A percentile compares a stretch with the other conserved stretches of the same genome.
These are phyloP conservation scores for Mechanitis messenoides DNA, from an alignment of 2,888 invertebrate species.

Conservation along the genomic window DNA sequence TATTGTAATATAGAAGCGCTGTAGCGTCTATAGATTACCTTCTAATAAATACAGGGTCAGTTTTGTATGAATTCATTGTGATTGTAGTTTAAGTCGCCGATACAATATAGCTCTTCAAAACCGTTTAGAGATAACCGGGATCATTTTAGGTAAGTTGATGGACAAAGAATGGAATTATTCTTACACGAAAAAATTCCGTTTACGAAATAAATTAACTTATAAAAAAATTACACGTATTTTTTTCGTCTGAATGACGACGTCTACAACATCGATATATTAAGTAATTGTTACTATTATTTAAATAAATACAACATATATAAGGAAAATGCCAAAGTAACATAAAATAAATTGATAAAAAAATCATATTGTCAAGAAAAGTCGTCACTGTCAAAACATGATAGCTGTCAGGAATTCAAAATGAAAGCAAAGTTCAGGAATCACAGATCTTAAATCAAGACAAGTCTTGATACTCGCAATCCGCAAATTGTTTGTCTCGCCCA, in stretches of 20 bases:
- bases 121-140: slow-evolving; percentile 63
- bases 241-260: not conserved
- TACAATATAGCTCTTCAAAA: slow-evolving; percentile 63
- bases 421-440: slow-evolving; percentile 35
- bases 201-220: no score
- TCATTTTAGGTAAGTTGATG: slow-evolving; percentile 61
- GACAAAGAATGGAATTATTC: slow-evolving; percentile 9
- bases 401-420: slow-evolving; percentile 51
- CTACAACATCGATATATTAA: no score
- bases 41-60: slow-evolving; percentile 75
- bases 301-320: no score
- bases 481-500: slow-evolving; percentile 72
- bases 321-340: not conserved
- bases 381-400: slow-evolving; percentile 25
- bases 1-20: slow-evolving; percentile 67
- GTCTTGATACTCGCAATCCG: slow-evolving; percentile 65
- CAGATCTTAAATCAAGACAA: slow-evolving; percentile 59
- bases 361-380: slow-evolving; percentile 4
- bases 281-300: no score
- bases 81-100: slow-evolving; percentile 74
- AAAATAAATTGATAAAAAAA: not conserved
- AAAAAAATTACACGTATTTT: no score
- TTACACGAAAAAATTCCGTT: not conserved
- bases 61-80: slow-evolving; percentile 77
- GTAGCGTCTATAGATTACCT: slow-evolving; percentile 68